These are phyloP conservation scores for Sardina pilchardus DNA, from an alignment of 2,113 vertebrate species.

Conservation along the genomic window DNA sequence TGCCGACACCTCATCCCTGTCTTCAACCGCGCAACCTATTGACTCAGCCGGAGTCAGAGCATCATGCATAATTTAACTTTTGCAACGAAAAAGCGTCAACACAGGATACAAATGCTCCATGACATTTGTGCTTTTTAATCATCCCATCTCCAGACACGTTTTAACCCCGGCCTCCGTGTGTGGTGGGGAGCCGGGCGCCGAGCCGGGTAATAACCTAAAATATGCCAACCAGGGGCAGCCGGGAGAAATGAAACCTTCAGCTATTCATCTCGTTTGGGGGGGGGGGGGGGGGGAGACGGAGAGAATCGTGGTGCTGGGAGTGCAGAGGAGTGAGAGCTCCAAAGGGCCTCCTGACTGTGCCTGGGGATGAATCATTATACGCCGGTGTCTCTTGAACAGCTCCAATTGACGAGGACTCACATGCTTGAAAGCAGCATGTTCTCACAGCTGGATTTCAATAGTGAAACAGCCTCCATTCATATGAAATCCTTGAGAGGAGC, in stretches of 20 bases:
- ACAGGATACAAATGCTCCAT: not conserved
- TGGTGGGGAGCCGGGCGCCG: not conserved
- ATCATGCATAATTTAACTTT: conserved; percentile 37
- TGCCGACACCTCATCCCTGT: conserved; percentile 5
- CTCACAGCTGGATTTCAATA: not conserved
- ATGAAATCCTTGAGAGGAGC: not conserved
- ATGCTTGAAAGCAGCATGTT: not conserved
- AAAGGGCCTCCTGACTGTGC: too few relatives aligned
- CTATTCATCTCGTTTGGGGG: too few relatives aligned
- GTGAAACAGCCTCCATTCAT: not conserved
- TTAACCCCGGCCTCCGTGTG: not conserved
- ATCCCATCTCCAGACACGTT: conserved; percentile 18
- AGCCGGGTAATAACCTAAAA: too few relatives aligned
- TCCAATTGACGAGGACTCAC: not conserved
- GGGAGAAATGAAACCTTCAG: too few relatives aligned
- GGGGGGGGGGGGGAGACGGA: too few relatives aligned
- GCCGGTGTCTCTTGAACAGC: not conserved
- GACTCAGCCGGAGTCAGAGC: conserved; percentile 8
- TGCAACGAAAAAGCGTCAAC: conserved; percentile 25
- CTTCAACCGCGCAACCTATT: conserved; percentile 24
- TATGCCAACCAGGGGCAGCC: too few relatives aligned
- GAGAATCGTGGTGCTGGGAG: too few relatives aligned
- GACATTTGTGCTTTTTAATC: conserved; percentile 36
- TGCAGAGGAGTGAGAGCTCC: too few relatives aligned
- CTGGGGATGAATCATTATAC: not conserved